Evolutionary conservation across 2,113 vertebrate species (phyloP), one percentile per base, ranked within the genome.

Genomic region (Lipotes vexillifer): DNA sequence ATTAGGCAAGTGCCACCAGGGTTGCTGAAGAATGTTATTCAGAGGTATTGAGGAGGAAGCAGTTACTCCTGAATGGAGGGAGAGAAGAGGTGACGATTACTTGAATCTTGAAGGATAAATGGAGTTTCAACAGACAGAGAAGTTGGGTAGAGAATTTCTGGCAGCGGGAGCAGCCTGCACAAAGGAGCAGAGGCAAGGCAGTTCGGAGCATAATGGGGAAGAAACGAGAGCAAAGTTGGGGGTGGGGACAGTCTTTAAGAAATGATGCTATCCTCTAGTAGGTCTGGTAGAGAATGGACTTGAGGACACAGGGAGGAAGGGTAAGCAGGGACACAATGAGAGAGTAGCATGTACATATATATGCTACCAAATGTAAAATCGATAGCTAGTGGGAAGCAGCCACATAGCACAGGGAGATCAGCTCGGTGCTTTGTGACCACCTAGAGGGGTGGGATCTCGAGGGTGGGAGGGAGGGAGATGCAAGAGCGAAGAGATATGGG

Each of bases 151-250:
- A 78, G 61, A 59, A 78, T 57, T 68, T 46, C 83, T 29, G 17
- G 49, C 61, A 93, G 15, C 3, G 9, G 36, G 31, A 59, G 23
- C 59, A 68, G 61, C 23, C 46, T 57, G 84, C 41, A 31, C 27
- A 94, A 84, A 95, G 69, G 95, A 95, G 88, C n/a, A 97, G 95
- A 96, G 92, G 21, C 29, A 44, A 81, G 20, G 14, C 38, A 71
- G 20, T 81, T 61, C 33, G 25, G 18, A 81, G 20, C 18, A 52
- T 20, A 44, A 49, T 71, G 71, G 33, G 38, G 25, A 59, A 33
- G 18, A 59, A 94, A 94, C 27, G n/a, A 72, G 33, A 69, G 49
- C 27, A 38, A 94, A 71, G 12, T 69, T 88, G 83, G 14, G 17
- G 72, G 15, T 77, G 46, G 61, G 38, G 63, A 52, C 74, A 88